Base-by-base conservation (phyloP, 2,888 invertebrate species). In the Polietes domitor region DNA sequence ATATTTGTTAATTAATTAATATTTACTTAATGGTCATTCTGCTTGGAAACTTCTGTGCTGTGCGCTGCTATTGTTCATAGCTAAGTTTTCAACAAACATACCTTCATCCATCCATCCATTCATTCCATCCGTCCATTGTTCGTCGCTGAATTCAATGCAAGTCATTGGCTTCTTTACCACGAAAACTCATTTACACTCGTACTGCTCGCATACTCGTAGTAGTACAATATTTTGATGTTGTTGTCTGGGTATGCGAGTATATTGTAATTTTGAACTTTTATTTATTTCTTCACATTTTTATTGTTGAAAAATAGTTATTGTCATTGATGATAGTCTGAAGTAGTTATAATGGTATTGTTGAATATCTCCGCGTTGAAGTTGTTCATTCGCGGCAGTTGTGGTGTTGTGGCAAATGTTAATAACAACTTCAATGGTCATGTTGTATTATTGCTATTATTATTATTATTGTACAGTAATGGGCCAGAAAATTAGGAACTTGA, bases 101-200 rank as follows among this genome's bases (percentile, higher is more conserved):
- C 68, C 55, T 43, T n/a, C 24, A 32, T 80, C 65, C 65, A 41
- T 37, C 19, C 28, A 28, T 17, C 65, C 65, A 65, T 17, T 32
- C 63, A 17, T 32, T 17, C 63, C 63, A 17, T 32, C 26, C 58
- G 28, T 65, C 68, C 43, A 61, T 74, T 80, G 70, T 80, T 73
- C 55, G 65, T 55, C 55, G 65, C 41, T 47, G 37, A 75, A 50
- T 75, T 75, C 80, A 80, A 80, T 80, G 80, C 80, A 75, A 80
- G 75, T 80, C 80, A 75, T 80, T 80, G 80, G 70, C 70, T 75
- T 80, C 41, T 80, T 75, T 75, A 61, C 80, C 75, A 75, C 75
- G 41, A 75, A 80, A 19, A 68, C n/a, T n/a, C n/a, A n/a, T n/a
- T n/a, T n/a, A n/a, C n/a, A n/a, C n/a, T n/a, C n/a, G n/a, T n/a